Conservation (phyloP, 2,888 invertebrate genomes). For the Junonia oenone region DNA sequence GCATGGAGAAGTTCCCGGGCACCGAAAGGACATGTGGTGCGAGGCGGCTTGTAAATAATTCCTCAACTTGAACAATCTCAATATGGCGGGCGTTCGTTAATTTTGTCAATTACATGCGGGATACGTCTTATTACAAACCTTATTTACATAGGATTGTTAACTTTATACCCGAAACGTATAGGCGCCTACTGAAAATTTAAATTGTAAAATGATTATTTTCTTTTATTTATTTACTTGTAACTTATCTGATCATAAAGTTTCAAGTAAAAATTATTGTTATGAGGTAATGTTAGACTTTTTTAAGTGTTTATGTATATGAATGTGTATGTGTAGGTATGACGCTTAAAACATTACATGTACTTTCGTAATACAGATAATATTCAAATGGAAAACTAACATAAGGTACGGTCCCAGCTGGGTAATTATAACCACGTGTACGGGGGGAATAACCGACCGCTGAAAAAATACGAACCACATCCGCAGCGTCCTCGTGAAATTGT, state of each 20-base stretch:
- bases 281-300: too few relatives aligned
- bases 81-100: constrained; percentile 59
- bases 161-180: too few relatives aligned
- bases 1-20: constrained; percentile 67
- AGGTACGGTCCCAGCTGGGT: constrained; percentile 70
- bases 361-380: constrained; percentile 16
- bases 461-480: constrained; percentile 38
- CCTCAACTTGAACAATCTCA: constrained; percentile 72
- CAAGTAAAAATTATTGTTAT: too few relatives aligned
- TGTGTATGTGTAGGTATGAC: neutral
- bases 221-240: too few relatives aligned
- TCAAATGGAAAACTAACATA: constrained; percentile 60
- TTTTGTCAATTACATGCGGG: constrained; percentile 44
- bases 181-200: too few relatives aligned
- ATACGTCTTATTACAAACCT: constrained; percentile 26
- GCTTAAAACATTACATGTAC: neutral
- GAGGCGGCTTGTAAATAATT: constrained; percentile 69
- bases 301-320: too few relatives aligned
- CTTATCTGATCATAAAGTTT: too few relatives aligned
- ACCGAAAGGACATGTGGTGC: constrained; percentile 70
- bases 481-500: constrained; percentile 33
- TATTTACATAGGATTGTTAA: too few relatives aligned
- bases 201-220: too few relatives aligned
- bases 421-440: constrained; percentile 72
- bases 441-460: constrained; percentile 61